Conservation (phyloP, 2,797 vertebrate species). For the Todus mexicanus region DNA sequence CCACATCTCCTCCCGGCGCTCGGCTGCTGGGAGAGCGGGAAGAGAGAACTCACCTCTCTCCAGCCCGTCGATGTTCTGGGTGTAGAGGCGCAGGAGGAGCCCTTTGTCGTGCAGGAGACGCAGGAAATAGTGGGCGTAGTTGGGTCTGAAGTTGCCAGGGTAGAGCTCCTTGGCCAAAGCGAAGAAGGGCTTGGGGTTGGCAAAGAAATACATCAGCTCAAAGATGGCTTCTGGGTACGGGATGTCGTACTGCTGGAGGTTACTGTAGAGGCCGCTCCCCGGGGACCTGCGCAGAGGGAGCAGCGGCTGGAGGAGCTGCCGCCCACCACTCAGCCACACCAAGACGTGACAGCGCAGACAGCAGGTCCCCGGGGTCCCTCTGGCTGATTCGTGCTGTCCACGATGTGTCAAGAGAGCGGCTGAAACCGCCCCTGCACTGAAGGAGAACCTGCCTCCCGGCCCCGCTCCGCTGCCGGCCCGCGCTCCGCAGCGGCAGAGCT, state of each 20-base stretch:
- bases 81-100: conserved; percentile 91
- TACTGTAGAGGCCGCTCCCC: conserved; percentile 89
- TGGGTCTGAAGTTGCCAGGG: conserved; percentile 87
- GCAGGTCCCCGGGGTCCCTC: not conserved
- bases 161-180: conserved; percentile 88
- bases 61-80: conserved; percentile 96
- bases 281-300: conserved; percentile 80
- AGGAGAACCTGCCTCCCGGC: not conserved
- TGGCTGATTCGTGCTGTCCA: not conserved
- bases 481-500: not conserved
- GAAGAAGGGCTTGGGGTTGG: conserved; percentile 90
- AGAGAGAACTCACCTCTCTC: conserved; percentile 81
- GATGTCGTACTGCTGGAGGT: conserved; percentile 86
- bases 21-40: not conserved
- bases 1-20: rapidly evolving
- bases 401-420: too few species aligned
- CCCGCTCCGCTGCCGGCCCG: not conserved
- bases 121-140: conserved; percentile 87
- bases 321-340: too few species aligned
- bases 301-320: not conserved
- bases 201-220: conserved; percentile 87
- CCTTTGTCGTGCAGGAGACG: conserved; percentile 86
- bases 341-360: not conserved
- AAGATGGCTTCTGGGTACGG: conserved; percentile 97
- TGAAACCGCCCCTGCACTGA: not conserved